Conservation (phyloP, 2,888 invertebrate genomes). For the Melangyna quadrimaculata region DNA sequence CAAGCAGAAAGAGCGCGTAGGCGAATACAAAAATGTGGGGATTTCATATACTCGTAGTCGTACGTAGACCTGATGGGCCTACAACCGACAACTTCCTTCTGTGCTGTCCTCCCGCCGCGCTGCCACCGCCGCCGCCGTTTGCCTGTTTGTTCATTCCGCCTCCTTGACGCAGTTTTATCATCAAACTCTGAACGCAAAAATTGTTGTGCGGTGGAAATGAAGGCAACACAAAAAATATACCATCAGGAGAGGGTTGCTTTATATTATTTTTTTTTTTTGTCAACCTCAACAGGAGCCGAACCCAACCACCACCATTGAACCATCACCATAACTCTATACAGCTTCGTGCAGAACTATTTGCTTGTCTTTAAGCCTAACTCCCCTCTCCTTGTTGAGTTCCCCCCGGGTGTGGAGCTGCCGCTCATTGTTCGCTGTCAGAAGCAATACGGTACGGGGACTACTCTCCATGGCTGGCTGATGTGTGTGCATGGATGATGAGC, state of each 20-base stretch:
- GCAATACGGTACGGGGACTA: conserved; percentile 48
- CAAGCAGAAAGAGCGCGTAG: conserved; percentile 49
- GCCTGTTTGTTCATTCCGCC: neutral
- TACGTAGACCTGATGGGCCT: conserved; percentile 5
- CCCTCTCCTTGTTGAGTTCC: neutral
- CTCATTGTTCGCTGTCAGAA: conserved; percentile 27
- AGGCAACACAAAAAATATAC: conserved; percentile 51
- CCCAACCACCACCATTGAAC: conserved; percentile 23
- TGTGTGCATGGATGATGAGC: conserved; percentile 68
- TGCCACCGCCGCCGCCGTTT: neutral
- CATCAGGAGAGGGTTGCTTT: conserved; percentile 44
- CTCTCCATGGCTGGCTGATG: conserved; percentile 9
- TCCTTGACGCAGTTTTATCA: conserved; percentile 65
- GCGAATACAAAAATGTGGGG: conserved; percentile 54
- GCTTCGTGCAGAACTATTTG: conserved; percentile 62
- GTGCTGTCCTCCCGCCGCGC: neutral
- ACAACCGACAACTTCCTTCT: conserved; percentile 19
- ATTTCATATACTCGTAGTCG: neutral
- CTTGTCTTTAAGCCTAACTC: conserved; percentile 31
- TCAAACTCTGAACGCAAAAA: conserved; percentile 69
- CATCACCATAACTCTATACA: neutral
- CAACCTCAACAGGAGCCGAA: conserved; percentile 34
- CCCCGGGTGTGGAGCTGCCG: neutral
- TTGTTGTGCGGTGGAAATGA: conserved; percentile 56
- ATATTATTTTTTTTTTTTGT: conserved; percentile 52